Percentiles rank a stretch among this genome's conserved stretches.
These are phyloP conservation scores for Lytechinus variegatus DNA, from an alignment of 35 echinoderm and acorn worm genomes.

Conservation along the genomic window DNA sequence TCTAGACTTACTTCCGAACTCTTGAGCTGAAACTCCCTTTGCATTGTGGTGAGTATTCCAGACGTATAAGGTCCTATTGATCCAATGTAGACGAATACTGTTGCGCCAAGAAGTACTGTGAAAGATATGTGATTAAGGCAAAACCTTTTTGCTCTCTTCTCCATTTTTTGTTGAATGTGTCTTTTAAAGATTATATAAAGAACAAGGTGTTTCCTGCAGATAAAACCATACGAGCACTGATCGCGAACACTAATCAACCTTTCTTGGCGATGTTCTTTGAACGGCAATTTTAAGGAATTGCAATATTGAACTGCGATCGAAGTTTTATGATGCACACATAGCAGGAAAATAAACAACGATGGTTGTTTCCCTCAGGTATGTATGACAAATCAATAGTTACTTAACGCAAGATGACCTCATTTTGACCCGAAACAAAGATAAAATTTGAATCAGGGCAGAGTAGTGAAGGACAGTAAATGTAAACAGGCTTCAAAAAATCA, in stretches of 20 bases:
- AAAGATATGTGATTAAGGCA: neutral
- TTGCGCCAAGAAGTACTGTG: conserved; percentile 16
- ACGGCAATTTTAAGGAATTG: neutral
- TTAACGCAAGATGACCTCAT: no score
- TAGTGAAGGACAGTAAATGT: neutral
- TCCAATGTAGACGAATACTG: neutral
- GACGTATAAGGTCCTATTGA: conserved; percentile 37
- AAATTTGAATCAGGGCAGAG: neutral
- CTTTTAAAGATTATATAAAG: neutral
- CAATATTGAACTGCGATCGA: no score
- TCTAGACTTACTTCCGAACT: conserved; percentile 61
- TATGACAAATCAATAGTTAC: no score
- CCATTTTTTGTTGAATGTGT: neutral
- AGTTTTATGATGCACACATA: no score
- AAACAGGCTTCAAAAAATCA: no score
- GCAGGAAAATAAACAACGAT: no score
- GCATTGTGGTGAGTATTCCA: conserved; percentile 57
- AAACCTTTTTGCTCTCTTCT: neutral
- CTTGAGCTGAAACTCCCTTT: conserved; percentile 60
- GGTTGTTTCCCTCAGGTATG: no score
- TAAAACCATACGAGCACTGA: no score
- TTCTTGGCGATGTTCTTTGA: neutral
- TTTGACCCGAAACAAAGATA: no score
- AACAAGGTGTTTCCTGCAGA: neutral
- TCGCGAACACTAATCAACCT: neutral